Base-by-base conservation (phyloP, 2,888 invertebrate species). In the Polyploca ridens region DNA sequence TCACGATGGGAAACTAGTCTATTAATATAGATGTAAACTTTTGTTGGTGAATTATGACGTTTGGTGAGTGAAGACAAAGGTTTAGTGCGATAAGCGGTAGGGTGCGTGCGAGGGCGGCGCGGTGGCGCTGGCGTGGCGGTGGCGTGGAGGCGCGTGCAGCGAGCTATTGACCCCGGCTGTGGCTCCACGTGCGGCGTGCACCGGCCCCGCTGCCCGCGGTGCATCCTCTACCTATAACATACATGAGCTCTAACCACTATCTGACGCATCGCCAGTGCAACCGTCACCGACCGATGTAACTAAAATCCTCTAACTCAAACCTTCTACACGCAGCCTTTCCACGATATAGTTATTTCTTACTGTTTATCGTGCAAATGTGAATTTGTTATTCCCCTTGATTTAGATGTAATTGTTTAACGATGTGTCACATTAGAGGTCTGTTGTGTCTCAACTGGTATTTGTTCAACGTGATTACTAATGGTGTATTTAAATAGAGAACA, bases 111-210 rank as follows among this genome's bases (percentile, higher is more conserved):
- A 69, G 64, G 64, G 69, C 69, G 67, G 70, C 69, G 68, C 69
- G 67, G 69, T 69, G 68, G 72, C 66, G 70, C 11, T 8, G 72
- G 76, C 76, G n/a, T n/a, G 75, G 73, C 67, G 72, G 72, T 65
- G 70, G 70, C 70, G 72, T 67, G 72, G 68, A 73, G 71, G 76
- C 69, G 82, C 79, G 80, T 81, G 84, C 78, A 82, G 73, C 74
- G 81, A 87, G 90, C 82, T 90, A 87, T 88, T 89, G 90, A 90
- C 88, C 90, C 83, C 85, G 80, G 69, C 88, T 89, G 83, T 84
- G 80, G 69, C 80, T 83, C 76, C 89, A 88, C 87, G 88, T 87
- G 90, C 81, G 79, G 68, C 76, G 77, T 79, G 72, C 77, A 69
- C 73, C 69, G 66, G 72, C 72, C 77, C 73, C 68, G 66, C 71